A percentile compares a stretch with the other conserved stretches of the same genome.
phyloP scores from a whole-genome alignment of 2,113 vertebrate genomes.

The Emydocephalus ijimae region DNA sequence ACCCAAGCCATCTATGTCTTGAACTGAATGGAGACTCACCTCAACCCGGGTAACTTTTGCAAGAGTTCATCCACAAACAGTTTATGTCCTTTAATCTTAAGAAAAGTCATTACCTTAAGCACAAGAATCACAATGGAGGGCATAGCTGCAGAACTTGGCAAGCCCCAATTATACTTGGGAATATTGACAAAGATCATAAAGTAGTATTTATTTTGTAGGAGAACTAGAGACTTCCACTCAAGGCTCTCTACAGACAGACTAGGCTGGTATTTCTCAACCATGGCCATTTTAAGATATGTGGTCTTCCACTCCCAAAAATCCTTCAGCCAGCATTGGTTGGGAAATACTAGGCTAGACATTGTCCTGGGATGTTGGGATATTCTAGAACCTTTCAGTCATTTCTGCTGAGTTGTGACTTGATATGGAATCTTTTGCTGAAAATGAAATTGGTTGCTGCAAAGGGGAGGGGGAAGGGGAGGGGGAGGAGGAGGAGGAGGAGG shows the following conservation, averaged over 20 bases:
- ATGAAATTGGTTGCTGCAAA: background rate
- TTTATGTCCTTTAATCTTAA: background rate
- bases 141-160: background rate
- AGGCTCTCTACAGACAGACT: background rate
- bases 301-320: background rate
- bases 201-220: background rate
- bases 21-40: background rate
- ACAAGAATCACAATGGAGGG: background rate
- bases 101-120: background rate
- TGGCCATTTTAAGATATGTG: background rate
- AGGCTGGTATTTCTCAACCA: background rate
- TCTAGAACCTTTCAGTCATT: background rate
- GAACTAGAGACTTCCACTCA: background rate
- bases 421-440: background rate
- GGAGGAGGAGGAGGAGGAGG: no score
- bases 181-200: background rate
- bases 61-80: background rate
- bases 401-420: background rate
- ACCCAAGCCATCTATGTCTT: background rate
- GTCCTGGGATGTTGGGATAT: background rate
- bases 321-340: background rate
- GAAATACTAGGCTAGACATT: background rate
- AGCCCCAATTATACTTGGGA: background rate
- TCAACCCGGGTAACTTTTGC: background rate
- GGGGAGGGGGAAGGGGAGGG: no score